A percentile compares a stretch with the other conserved stretches of the same genome.
Conservation (phyloP, 2,113 vertebrate genomes). For the Oncorhynchus tshawytscha region DNA sequence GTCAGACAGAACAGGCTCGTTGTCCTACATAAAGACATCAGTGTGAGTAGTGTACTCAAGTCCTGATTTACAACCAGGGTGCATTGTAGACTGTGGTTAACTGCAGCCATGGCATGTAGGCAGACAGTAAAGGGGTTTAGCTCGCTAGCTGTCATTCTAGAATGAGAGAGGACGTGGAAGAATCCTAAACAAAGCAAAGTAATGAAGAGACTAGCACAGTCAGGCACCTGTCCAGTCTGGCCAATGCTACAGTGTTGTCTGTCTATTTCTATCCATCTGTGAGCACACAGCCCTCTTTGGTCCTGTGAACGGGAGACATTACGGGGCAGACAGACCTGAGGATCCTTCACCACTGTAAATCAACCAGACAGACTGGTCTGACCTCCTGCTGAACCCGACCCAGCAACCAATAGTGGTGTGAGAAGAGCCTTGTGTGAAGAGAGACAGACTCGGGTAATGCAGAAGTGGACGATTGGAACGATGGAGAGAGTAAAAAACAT, state of each 20-base stretch:
- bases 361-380: background rate
- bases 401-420: background rate
- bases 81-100: background rate
- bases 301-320: background rate
- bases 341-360: background rate
- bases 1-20: background rate
- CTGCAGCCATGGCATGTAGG: background rate
- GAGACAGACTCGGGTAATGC: background rate
- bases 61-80: background rate
- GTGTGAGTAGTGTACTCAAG: background rate
- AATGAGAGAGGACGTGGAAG: background rate
- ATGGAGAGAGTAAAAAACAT: too few species aligned
- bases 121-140: background rate
- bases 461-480: too few species aligned
- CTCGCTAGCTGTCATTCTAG: too few species aligned
- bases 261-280: background rate
- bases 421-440: background rate
- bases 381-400: constrained; percentile 1
- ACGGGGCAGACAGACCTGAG: background rate
- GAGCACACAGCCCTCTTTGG: background rate
- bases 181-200: background rate
- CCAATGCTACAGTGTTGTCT: background rate
- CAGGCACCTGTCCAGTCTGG: background rate
- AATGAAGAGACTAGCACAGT: background rate
- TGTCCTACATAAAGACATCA: background rate